Evolutionary conservation across 2,797 vertebrate genomes (phyloP), one percentile per base, ranked within the genome.

Genomic region (Enoplosus armatus): DNA sequence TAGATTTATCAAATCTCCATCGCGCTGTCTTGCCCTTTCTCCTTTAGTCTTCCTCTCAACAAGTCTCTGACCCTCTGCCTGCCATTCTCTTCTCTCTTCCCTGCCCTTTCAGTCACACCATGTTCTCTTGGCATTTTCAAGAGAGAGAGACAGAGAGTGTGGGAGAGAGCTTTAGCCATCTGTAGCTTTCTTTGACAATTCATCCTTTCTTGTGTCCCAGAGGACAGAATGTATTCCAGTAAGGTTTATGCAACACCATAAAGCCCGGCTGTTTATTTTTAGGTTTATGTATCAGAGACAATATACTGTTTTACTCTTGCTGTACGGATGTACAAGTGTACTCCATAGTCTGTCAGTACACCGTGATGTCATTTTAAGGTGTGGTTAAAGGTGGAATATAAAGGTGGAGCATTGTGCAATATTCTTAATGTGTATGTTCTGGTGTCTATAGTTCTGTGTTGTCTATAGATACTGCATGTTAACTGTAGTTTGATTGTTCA

Each of bases 91-190:
- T 24, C 29, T 64, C 67, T 51, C 47, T 27, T 62, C 39, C 53
- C 43, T 79, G 60, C 61, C 67, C 83, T 84, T 82, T 85, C 47
- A 82, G 72, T 86, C 77, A 59, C 22, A 54, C 26, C 14, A n/a
- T 56, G 26, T 61, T 79, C 75, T 63, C 27, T 79, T 88, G 66
- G 54, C 83, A 82, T 89, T 90, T 87, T 68, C 66, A 75, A 56
- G 27, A 66, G 7, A 33, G 7, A 70, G 5, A 22, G 61, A 47
- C 11, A 24, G 48, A 12, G 20, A 29, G 33, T 20, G 66, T 29
- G 41, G 15, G 68, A 26, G 26, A 33, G 41, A 41, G 60, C 59
- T 47, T 54, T 24, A 58, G 60, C 62, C 53, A 73, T 24, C 63
- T 60, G 35, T 29, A 72, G 26, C 65, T 77, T 55, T 83, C 59